Conservation (phyloP, 2,113 vertebrate species). For the Saccopteryx bilineata region DNA sequence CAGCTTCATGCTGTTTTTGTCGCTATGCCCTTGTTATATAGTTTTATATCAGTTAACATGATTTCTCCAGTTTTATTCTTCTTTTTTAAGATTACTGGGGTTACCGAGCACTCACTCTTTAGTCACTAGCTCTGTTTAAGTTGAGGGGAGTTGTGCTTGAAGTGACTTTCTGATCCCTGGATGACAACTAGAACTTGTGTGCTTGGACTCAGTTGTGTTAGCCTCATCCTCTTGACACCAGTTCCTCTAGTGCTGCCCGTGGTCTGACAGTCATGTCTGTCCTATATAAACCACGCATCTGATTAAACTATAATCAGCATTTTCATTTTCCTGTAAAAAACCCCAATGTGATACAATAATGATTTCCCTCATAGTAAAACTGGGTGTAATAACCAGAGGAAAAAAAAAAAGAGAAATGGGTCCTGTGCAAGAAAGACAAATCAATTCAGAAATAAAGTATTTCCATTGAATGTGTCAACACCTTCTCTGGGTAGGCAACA, state of each 20-base stretch:
- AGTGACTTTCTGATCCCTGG: neutral
- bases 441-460: slow-evolving; percentile 21
- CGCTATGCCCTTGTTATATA: too few relatives aligned
- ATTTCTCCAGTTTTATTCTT: too few relatives aligned
- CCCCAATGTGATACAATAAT: neutral
- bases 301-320: neutral
- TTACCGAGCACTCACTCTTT: neutral
- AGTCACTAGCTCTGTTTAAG: neutral
- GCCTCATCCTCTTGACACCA: neutral
- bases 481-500: neutral
- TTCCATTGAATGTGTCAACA: neutral
- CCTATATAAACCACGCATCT: neutral
- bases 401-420: neutral
- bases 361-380: neutral
- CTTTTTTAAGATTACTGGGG: too few relatives aligned
- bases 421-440: neutral
- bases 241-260: neutral
- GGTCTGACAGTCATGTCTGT: slow-evolving; percentile 19
- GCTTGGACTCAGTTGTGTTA: neutral
- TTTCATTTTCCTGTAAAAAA: neutral
- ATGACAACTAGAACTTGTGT: neutral
- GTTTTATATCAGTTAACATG: too few relatives aligned
- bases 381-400: neutral
- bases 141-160: neutral
- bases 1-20: too few relatives aligned